These are phyloP conservation scores for Rhagoletis pomonella DNA, from an alignment of 1,140 invertebrate species.

Conservation along the genomic window DNA sequence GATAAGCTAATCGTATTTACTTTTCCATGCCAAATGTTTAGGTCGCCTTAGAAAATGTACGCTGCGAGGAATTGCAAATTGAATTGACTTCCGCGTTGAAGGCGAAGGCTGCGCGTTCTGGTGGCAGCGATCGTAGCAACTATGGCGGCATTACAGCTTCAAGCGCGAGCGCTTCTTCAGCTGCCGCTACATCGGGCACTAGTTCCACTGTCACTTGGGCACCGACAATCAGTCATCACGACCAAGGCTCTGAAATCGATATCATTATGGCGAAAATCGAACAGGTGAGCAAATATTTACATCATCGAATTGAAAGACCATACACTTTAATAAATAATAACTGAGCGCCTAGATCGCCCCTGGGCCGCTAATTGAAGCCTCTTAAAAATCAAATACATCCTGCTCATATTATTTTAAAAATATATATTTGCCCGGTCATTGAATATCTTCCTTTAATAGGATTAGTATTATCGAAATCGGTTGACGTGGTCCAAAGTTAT, in stretches of 20 bases:
- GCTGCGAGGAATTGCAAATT: slow-evolving; percentile 90
- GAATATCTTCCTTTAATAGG: no score
- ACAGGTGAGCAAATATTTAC: slow-evolving; percentile 76
- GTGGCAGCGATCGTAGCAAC: slow-evolving; percentile 45
- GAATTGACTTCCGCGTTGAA: slow-evolving; percentile 83
- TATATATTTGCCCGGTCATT: no score
- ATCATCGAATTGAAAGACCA: not conserved
- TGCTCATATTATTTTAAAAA: no score
- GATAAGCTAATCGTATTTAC: not conserved
- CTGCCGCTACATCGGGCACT: slow-evolving; percentile 69
- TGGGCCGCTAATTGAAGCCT: no score
- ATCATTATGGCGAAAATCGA: slow-evolving; percentile 96
- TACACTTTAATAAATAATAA: no score
- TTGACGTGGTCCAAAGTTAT: no score
- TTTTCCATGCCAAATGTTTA: slow-evolving; percentile 59
- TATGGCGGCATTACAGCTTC: slow-evolving; percentile 41
- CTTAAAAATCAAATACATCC: no score
- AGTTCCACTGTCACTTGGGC: slow-evolving; percentile 72
- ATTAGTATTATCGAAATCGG: no score
- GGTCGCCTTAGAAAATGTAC: slow-evolving; percentile 89
- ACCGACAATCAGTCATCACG: slow-evolving; percentile 78
- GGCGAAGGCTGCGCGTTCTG: slow-evolving; percentile 66
- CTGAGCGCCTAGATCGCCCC: no score
- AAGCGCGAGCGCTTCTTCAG: slow-evolving; percentile 53
- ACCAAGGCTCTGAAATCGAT: slow-evolving; percentile 89